Evolutionary conservation across 1,140 invertebrate species (phyloP).

Genomic region (Micrasema longulum): DNA sequence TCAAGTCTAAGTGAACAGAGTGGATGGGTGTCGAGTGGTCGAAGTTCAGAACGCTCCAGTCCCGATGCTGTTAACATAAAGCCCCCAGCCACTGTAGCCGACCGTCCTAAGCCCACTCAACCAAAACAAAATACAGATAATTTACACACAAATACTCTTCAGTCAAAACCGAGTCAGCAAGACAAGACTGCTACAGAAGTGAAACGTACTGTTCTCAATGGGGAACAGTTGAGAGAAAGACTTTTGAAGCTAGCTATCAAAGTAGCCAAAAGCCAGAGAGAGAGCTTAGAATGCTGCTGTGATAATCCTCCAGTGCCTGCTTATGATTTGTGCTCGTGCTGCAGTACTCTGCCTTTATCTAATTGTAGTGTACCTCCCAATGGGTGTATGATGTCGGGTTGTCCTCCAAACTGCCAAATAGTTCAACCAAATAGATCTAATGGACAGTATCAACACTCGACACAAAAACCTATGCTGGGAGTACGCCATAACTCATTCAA

Average conservation of each 20-base stretch:
- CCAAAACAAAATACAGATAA: constrained; percentile 56
- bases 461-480: constrained; percentile 33
- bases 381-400: background rate
- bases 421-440: constrained; percentile 20
- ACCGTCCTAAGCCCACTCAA: constrained; percentile 62
- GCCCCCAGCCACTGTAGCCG: background rate
- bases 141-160: constrained; percentile 49
- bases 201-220: constrained; percentile 68
- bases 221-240: constrained; percentile 71
- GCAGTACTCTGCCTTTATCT: constrained; percentile 19
- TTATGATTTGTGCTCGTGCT: constrained; percentile 44
- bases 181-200: constrained; percentile 59
- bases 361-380: constrained; percentile 3
- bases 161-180: constrained; percentile 39
- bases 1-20: constrained; percentile 81
- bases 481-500: constrained; percentile 65
- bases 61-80: constrained; percentile 61
- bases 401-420: background rate
- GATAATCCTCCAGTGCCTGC: constrained; percentile 35
- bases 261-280: constrained; percentile 62
- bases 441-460: constrained; percentile 25
- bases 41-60: constrained; percentile 70
- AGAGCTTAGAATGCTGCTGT: constrained; percentile 66
- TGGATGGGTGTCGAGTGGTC: constrained; percentile 80
- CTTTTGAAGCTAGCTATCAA: constrained; percentile 70